Conservation (phyloP, 1,140 invertebrate species). For the Steinernema khuongi region DNA sequence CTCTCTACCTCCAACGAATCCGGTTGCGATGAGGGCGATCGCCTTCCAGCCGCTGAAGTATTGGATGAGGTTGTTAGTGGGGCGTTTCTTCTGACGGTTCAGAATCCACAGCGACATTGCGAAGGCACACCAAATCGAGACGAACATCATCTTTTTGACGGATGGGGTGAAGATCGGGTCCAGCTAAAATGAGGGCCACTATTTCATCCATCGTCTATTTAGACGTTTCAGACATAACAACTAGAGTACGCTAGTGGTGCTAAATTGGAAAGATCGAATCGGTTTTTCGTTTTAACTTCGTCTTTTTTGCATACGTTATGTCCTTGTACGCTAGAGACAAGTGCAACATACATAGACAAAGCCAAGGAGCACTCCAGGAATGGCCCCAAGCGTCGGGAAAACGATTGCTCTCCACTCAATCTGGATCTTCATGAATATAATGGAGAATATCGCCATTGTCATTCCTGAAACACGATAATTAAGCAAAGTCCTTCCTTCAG, state of each 20-base stretch:
- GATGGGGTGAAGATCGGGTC: conserved; percentile 33
- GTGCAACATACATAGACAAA: conserved; percentile 35
- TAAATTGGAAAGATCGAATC: no score
- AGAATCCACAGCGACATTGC: conserved; percentile 48
- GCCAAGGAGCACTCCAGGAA: conserved; percentile 45
- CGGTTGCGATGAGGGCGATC: conserved; percentile 41
- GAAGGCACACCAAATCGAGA: conserved; percentile 55
- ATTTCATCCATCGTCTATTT: conserved; percentile 5
- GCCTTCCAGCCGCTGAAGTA: conserved; percentile 42
- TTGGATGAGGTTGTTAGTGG: conserved; percentile 43
- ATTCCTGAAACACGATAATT: conserved; percentile 35
- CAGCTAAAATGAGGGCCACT: neutral
- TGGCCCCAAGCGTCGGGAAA: conserved; percentile 43
- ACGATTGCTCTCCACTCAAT: conserved; percentile 48
- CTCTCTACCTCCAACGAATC: conserved; percentile 46
- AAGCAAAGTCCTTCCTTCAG: neutral
- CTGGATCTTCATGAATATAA: conserved; percentile 49
- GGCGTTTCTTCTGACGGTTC: conserved; percentile 47
- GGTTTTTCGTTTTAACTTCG: no score
- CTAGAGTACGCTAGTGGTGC: no score
- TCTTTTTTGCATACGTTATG: no score
- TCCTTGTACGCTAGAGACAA: no score
- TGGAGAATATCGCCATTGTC: conserved; percentile 43
- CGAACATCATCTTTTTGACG: conserved; percentile 55
- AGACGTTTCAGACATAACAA: neutral